phyloP scores from a whole-genome alignment of 2,113 vertebrate species.

The Zosterops pallidus region DNA sequence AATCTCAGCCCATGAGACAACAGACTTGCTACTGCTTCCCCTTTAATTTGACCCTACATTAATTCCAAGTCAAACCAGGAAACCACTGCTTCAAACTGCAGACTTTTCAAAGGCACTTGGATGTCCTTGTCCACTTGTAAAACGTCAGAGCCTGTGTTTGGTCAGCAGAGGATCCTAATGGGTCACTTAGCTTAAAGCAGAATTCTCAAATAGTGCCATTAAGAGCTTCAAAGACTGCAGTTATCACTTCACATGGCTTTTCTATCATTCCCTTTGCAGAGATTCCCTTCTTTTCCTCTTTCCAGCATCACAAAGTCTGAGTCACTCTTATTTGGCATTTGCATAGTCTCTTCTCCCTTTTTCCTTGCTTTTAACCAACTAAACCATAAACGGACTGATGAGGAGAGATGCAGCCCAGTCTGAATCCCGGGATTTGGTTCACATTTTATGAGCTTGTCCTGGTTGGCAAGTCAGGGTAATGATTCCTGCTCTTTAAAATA shows the following conservation, averaged over 20 bases:
- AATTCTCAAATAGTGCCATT: not conserved
- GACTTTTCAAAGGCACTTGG: not conserved
- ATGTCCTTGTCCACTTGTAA: not conserved
- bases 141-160: not conserved
- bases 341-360: fast-evolving
- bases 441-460: not conserved
- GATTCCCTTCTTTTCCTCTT: not conserved
- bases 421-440: not conserved
- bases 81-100: not conserved
- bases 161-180: conserved; percentile 47
- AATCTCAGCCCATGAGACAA: not conserved
- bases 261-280: not conserved
- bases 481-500: not conserved
- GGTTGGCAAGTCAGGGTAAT: not conserved
- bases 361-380: not conserved
- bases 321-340: not conserved
- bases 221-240: not conserved
- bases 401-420: not conserved
- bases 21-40: not conserved
- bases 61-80: not conserved
- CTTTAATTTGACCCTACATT: not conserved
- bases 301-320: not conserved
- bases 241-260: not conserved
- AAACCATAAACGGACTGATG: not conserved
- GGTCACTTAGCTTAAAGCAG: not conserved